Evolutionary conservation across 2,888 invertebrate species (phyloP).

Genomic region (Agonopterix alstromeriana): DNA sequence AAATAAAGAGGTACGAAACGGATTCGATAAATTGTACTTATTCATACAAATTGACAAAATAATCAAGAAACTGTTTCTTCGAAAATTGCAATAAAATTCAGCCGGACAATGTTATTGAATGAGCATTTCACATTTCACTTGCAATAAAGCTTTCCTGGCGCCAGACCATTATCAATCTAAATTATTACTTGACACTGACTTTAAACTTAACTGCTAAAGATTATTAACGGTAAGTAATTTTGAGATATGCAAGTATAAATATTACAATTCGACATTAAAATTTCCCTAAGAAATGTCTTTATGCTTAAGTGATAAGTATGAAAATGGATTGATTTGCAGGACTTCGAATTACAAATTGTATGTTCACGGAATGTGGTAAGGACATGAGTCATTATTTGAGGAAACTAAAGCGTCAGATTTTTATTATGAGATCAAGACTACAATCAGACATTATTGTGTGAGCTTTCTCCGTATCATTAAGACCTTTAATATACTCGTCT

Average conservation of each 20-base stretch:
- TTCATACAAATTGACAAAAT: no score
- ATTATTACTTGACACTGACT: conserved; percentile 4
- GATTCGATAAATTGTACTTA: no score
- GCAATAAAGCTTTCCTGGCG: conserved; percentile 5
- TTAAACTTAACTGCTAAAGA: conserved; percentile 4
- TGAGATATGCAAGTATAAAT: conserved; percentile 3
- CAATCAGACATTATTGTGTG: no score
- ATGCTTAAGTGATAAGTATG: no score
- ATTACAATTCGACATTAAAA: background rate
- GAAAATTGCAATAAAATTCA: background rate
- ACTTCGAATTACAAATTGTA: background rate
- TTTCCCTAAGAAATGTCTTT: no score
- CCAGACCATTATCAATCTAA: conserved; percentile 5
- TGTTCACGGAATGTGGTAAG: conserved; percentile 7
- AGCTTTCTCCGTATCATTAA: no score
- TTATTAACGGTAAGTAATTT: conserved; percentile 9
- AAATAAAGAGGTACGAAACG: no score
- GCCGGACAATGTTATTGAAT: conserved; percentile 3
- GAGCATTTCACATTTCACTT: conserved; percentile 2
- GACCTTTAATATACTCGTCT: no score
- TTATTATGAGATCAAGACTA: no score
- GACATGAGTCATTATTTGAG: conserved; percentile 6
- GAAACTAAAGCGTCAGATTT: background rate
- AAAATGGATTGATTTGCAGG: background rate
- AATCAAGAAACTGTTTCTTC: no score